These are phyloP conservation scores for Clangula hyemalis DNA, from an alignment of 2,797 vertebrate species.

Conservation along the genomic window DNA sequence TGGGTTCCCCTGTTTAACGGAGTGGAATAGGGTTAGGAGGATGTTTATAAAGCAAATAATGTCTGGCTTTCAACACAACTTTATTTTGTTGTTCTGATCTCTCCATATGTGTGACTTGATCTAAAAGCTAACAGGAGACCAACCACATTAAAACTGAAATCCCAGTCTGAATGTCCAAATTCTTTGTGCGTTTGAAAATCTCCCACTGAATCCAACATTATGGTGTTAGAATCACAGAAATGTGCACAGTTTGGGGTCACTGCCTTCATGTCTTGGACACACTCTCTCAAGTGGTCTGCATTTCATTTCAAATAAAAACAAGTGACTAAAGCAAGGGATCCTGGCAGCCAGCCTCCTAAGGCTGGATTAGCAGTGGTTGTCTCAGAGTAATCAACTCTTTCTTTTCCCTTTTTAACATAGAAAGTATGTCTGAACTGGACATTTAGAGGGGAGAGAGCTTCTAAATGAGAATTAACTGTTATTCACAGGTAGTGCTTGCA, in stretches of 20 bases:
- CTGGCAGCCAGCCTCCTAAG: background rate
- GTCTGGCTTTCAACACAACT: background rate
- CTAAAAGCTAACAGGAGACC: background rate
- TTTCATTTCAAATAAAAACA: slow-evolving; percentile 19
- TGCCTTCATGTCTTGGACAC: background rate
- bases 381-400: background rate
- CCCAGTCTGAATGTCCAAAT: background rate
- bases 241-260: background rate
- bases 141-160: background rate
- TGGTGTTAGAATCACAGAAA: background rate
- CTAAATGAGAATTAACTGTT: background rate
- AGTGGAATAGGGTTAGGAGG: background rate
- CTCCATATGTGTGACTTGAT: background rate
- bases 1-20: background rate
- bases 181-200: background rate
- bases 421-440: background rate
- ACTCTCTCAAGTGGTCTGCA: background rate
- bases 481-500: background rate
- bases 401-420: background rate
- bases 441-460: background rate
- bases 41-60: background rate
- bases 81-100: background rate
- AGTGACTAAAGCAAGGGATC: background rate
- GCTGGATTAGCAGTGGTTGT: background rate
- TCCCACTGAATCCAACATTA: background rate